A percentile compares a stretch with the other conserved stretches of the same genome.
Conservation (phyloP, 2,888 invertebrate genomes). For the Invenusta paracnida region DNA sequence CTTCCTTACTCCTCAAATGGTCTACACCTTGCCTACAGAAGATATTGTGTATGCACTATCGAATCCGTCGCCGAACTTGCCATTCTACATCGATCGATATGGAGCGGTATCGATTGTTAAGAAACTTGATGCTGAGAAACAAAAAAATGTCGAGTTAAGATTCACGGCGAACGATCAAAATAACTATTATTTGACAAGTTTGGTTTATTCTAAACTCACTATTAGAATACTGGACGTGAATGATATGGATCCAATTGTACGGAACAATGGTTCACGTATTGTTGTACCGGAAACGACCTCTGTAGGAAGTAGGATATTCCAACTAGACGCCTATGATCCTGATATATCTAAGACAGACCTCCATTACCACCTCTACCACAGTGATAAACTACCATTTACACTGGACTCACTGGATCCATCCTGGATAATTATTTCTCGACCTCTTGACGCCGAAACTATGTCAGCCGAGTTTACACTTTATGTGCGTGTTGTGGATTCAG, state of each 20-base stretch:
- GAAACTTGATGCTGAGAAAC: slow-evolving; percentile 16
- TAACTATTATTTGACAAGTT: background rate
- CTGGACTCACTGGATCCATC: slow-evolving; percentile 25
- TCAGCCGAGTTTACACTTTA: slow-evolving; percentile 18
- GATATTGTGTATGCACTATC: background rate
- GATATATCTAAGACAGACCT: slow-evolving; percentile 37
- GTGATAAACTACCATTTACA: slow-evolving; percentile 24
- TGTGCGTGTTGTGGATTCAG: slow-evolving; percentile 33
- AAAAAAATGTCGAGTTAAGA: background rate
- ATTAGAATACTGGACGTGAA: slow-evolving; percentile 37
- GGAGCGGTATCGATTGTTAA: background rate
- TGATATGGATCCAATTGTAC: slow-evolving; percentile 36
- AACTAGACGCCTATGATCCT: slow-evolving; percentile 41
- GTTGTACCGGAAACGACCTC: slow-evolving; percentile 8
- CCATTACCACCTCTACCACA: slow-evolving; percentile 36
- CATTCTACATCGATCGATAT: background rate
- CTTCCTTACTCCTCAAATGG: background rate
- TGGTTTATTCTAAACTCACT: background rate
- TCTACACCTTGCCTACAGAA: background rate
- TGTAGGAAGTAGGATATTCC: slow-evolving; percentile 31
- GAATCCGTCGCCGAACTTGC: background rate
- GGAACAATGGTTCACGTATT: slow-evolving; percentile 33
- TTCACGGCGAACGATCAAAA: background rate
- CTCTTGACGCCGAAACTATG: slow-evolving; percentile 40
- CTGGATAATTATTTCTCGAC: slow-evolving; percentile 19